These are phyloP conservation scores for Mycetomoellerius zeteki DNA, from an alignment of 1,140 invertebrate genomes.

Conservation along the genomic window DNA sequence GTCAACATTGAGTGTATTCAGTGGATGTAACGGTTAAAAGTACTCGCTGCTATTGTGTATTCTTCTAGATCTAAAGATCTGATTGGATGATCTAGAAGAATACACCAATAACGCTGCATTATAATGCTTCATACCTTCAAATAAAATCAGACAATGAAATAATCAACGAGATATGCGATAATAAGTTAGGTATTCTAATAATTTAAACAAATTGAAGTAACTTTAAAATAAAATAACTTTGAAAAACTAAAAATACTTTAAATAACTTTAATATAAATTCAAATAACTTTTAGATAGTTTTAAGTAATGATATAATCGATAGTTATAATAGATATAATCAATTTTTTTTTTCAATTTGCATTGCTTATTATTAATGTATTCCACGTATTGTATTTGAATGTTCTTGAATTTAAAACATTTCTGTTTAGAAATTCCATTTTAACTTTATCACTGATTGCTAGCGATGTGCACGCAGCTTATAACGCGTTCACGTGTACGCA, in stretches of 20 bases:
- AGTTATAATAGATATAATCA: no score
- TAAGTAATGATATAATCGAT: neutral
- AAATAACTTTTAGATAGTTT: neutral
- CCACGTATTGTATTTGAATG: neutral
- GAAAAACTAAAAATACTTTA: no score
- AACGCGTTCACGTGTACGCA: neutral
- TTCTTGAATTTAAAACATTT: neutral
- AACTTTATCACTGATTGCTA: neutral
- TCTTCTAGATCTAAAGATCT: no score
- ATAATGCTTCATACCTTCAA: neutral
- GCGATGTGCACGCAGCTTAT: conserved; percentile 15
- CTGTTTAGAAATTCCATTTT: neutral
- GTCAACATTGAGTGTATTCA: neutral
- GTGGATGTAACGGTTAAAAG: no score
- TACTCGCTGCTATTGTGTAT: no score
- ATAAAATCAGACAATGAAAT: neutral
- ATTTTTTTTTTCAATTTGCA: neutral
- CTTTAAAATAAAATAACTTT: no score
- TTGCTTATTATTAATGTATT: neutral
- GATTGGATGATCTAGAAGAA: no score
- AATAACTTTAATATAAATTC: no score
- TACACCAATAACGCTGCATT: neutral
- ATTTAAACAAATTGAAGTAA: neutral
- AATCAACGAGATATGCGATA: neutral
- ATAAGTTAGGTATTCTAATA: neutral